Percentiles rank a stretch among this genome's conserved stretches.
phyloP scores from a whole-genome alignment of 2,888 invertebrate species.

The Coenonympha arcania region DNA sequence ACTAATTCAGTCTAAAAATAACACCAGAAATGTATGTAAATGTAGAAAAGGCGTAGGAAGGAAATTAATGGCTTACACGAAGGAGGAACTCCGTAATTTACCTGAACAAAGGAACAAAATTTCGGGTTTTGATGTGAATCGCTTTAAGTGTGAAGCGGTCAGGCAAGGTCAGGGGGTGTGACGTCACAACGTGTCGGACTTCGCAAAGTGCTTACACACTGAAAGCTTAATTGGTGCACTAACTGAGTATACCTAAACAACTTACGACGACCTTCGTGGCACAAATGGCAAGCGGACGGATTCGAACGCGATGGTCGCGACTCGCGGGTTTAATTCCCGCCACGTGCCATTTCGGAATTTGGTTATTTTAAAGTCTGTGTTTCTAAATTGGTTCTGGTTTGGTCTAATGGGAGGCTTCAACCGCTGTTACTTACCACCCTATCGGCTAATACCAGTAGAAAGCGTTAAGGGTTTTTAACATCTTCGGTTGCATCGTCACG shows the following conservation, averaged over 20 bases:
- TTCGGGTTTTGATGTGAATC: conserved; percentile 25
- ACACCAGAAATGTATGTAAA: background rate
- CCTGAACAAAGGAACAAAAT: conserved; percentile 25
- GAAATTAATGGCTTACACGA: conserved; percentile 9
- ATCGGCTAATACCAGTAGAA: too few species aligned
- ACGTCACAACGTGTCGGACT: conserved; percentile 29
- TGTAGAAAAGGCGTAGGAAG: background rate
- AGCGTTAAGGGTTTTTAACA: too few species aligned
- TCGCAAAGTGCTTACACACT: conserved; percentile 1
- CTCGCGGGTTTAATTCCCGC: too few species aligned
- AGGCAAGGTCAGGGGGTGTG: conserved; percentile 34
- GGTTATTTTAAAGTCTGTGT: too few species aligned
- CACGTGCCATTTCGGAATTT: too few species aligned
- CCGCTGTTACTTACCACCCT: too few species aligned
- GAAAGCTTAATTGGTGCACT: background rate
- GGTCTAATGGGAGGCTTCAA: too few species aligned
- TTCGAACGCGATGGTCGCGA: too few species aligned
- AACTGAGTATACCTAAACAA: background rate
- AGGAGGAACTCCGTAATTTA: conserved; percentile 13
- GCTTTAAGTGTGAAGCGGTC: conserved; percentile 20
- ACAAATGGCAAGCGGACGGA: too few species aligned
- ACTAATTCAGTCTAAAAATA: background rate
- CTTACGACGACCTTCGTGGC: too few species aligned
- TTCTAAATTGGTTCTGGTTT: too few species aligned
- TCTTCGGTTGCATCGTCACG: too few species aligned